Base-by-base conservation (phyloP, 2,888 invertebrate genomes). In the Sphecodes monilicornis region DNA sequence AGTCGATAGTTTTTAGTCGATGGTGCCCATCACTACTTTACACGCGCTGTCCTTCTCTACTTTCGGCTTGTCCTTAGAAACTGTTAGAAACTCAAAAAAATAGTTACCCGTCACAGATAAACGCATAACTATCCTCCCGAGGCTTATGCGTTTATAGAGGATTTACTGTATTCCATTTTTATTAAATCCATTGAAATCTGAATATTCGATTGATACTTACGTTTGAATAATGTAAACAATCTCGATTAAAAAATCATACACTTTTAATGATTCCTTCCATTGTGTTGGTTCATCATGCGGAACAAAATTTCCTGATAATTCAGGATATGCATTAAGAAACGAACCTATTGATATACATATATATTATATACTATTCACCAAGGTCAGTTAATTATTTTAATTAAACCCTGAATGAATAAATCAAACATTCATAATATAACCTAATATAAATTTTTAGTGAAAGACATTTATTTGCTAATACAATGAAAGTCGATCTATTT, bases 401-500 rank as follows among this genome's bases (percentile, higher is more conserved):
- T 68, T 68, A 39, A 22, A 68, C 4, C 11, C 13, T 3, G n/a
- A 68, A 39, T 13, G 22, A 68, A 39, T n/a, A 68, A n/a, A 68
- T 13, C 0, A 39, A 29, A 41, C 32, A n/a, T 29, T 54, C 41
- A 3, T 26, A 64, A 32, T 43, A 18, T 76, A 80, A 50, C 22
- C 50, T 39, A 76, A 57, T n/a, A 5, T 29, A 50, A 18, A n/a
- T 10, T 70, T 32, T 39, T 64, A 70, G 13, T 4, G 8, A 74
- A 22, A 41, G 36, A 39, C 29, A 22, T 4, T 13, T 64, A 39
- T n/a, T 16, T 66, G 71, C 22, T 50, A 11, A n/a, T 29, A 80
- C 74, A 50, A 94, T 94, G 94, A 92, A 88, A 77, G 85, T 91
- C 32, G 88, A 91, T 18, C 79, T 90, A 66, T 94, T 94, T 84